Conservation (phyloP, 2,888 invertebrate species). For the Acronicta alni region DNA sequence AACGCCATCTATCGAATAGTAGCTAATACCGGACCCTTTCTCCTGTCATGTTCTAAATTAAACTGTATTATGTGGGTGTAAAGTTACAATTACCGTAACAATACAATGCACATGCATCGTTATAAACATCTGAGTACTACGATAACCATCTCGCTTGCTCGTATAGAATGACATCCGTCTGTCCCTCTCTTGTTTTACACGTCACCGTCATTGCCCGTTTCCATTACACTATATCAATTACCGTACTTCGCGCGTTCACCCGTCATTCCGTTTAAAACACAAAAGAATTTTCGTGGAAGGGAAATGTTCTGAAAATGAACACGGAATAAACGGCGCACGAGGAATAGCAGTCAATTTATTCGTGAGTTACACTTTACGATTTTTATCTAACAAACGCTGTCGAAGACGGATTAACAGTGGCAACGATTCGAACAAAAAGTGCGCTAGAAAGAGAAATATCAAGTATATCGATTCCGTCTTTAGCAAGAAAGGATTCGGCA, state of each 20-base stretch:
- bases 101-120: conserved; percentile 78
- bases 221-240: conserved; percentile 88
- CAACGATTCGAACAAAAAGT: conserved; percentile 79
- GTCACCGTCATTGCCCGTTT: conserved; percentile 85
- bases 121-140: conserved; percentile 65
- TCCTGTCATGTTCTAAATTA: conserved; percentile 60
- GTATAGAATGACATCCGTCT: conserved; percentile 69
- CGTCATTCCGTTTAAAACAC: conserved; percentile 55
- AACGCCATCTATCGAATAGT: conserved; percentile 77
- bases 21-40: conserved; percentile 38
- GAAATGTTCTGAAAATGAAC: conserved; percentile 75
- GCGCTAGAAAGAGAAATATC: conserved; percentile 84
- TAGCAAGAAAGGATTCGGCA: conserved; percentile 78
- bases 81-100: conserved; percentile 79
- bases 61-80: conserved; percentile 70
- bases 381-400: conserved; percentile 82
- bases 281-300: conserved; percentile 63
- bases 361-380: conserved; percentile 80
- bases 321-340: conserved; percentile 76
- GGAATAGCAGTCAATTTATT: conserved; percentile 80
- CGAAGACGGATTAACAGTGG: conserved; percentile 86
- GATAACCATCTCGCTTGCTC: conserved; percentile 79
- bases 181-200: conserved; percentile 82
- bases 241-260: conserved; percentile 57
- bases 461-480: conserved; percentile 84